A percentile compares a stretch with the other conserved stretches of the same genome.
Evolutionary conservation across 2,797 vertebrate species (phyloP).

Genomic region (Helostoma temminkii): DNA sequence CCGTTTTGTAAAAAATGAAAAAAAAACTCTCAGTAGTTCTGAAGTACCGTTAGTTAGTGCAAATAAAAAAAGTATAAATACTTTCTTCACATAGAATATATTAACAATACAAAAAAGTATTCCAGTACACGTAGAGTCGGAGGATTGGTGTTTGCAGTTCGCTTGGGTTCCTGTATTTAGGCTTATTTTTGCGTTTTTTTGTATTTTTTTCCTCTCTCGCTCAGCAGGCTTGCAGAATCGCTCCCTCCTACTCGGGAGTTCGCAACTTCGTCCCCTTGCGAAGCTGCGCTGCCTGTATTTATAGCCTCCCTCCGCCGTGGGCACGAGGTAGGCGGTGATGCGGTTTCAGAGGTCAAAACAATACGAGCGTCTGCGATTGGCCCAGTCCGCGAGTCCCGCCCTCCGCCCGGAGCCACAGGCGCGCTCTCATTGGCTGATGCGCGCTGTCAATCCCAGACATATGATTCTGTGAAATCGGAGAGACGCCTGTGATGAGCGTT

Average conservation of each 20-base stretch:
- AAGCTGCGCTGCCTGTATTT: conserved; percentile 77
- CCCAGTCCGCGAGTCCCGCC: conserved; percentile 23
- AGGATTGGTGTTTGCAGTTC: conserved; percentile 69
- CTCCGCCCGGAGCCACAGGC: accelerated
- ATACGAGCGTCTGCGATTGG: conserved; percentile 74
- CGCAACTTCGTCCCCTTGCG: conserved; percentile 82
- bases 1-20: conserved; percentile 78
- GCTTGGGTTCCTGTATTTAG: conserved; percentile 69
- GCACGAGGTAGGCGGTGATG: conserved; percentile 85
- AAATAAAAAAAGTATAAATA: conserved; percentile 84
- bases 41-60: conserved; percentile 86
- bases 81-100: conserved; percentile 83
- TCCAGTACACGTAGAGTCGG: conserved; percentile 82
- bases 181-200: conserved; percentile 54
- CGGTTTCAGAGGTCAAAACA: conserved; percentile 86
- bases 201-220: conserved; percentile 60
- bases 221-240: conserved; percentile 75
- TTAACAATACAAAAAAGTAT: conserved; percentile 82
- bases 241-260: conserved; percentile 83
- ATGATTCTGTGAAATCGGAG: conserved; percentile 69
- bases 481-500: conserved; percentile 72
- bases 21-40: conserved; percentile 83
- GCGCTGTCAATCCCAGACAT: conserved; percentile 53
- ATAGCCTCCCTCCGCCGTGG: conserved; percentile 87
- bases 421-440: conserved; percentile 58